Conservation (phyloP, 2,888 invertebrate species). For the Vesta saturnalis region DNA sequence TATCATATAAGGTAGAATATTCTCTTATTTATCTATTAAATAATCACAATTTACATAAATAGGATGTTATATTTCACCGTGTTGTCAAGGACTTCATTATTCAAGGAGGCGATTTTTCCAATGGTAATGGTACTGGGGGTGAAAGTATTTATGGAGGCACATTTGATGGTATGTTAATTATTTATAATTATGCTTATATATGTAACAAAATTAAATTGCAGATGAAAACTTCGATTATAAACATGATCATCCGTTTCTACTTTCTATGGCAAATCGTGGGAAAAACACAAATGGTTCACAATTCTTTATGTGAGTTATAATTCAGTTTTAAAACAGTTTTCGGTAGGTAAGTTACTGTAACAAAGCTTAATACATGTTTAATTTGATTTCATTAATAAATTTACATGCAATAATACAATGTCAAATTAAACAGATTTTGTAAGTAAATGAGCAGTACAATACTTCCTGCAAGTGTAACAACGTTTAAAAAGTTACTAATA, state of each 20-base stretch:
- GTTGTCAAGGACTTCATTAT: slow-evolving; percentile 98
- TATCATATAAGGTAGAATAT: slow-evolving; percentile 82
- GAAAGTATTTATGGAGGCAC: slow-evolving; percentile 98
- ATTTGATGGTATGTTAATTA: slow-evolving; percentile 80
- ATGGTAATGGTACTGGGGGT: slow-evolving; percentile 97
- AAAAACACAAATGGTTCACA: slow-evolving; percentile 98
- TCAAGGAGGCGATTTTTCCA: slow-evolving; percentile 89
- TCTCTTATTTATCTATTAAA: background rate
- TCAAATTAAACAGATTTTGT: too few species aligned
- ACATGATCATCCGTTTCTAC: slow-evolving; percentile 89
- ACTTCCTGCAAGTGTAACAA: too few species aligned
- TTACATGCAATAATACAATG: too few species aligned
- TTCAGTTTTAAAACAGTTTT: too few species aligned
- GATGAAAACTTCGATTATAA: slow-evolving; percentile 93
- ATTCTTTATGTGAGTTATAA: slow-evolving; percentile 93
- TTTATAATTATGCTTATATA: slow-evolving; percentile 45
- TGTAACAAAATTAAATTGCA: slow-evolving; percentile 64
- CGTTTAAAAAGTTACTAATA: too few species aligned
- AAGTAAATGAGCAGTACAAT: too few species aligned
- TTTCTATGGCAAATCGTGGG: slow-evolving; percentile 99
- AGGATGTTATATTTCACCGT: slow-evolving; percentile 88
- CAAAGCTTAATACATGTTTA: too few species aligned
- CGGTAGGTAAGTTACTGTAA: too few species aligned
- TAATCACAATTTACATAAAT: slow-evolving; percentile 35
- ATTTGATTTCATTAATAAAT: too few species aligned